A percentile compares a stretch with the other conserved stretches of the same genome.
Evolutionary conservation across 2,113 vertebrate genomes (phyloP).

Genomic region (Equus quagga): DNA sequence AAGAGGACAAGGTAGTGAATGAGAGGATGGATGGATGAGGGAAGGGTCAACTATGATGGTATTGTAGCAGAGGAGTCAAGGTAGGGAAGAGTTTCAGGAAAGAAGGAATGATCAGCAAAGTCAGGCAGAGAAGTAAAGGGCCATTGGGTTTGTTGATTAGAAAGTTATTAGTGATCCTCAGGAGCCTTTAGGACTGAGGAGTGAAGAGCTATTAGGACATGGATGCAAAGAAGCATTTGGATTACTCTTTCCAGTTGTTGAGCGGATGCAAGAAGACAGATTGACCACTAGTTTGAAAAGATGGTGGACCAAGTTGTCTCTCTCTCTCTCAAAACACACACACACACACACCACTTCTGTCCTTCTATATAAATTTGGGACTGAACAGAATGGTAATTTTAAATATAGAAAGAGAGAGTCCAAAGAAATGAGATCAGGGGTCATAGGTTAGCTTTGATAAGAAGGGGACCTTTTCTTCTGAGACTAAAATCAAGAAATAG

Average conservation of each 20-base stretch:
- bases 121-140: background rate
- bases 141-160: background rate
- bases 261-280: background rate
- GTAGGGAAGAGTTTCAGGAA: background rate
- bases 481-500: background rate
- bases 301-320: background rate
- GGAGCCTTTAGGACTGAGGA: background rate
- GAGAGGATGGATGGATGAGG: background rate
- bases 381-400: background rate
- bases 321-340: background rate
- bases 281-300: background rate
- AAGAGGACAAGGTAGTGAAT: background rate
- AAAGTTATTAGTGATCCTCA: background rate
- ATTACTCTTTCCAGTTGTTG: background rate
- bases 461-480: background rate
- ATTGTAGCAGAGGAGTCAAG: background rate
- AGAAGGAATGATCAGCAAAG: background rate
- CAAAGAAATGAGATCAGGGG: background rate
- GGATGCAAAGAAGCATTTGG: background rate
- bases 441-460: background rate
- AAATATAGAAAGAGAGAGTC: background rate
- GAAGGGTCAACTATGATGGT: background rate
- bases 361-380: background rate
- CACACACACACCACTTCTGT: background rate
- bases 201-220: background rate